Evolutionary conservation across 2,113 vertebrate species (phyloP), one percentile per base, ranked within the genome.

Genomic region (Pygoscelis antarcticus): DNA sequence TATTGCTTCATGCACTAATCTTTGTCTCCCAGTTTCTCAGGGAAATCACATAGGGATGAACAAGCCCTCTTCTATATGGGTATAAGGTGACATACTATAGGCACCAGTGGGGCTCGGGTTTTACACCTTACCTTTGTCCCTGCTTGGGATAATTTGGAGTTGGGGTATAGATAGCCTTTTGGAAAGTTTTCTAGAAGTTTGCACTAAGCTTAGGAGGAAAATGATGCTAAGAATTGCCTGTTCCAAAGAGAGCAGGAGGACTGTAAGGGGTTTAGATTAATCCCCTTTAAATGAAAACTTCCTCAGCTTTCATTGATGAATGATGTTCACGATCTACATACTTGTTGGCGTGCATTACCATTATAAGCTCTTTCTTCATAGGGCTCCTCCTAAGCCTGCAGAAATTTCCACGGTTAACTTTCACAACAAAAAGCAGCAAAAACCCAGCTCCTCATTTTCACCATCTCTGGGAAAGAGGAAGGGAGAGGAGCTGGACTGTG

Each of bases 251-350:
- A 95, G 69, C 36, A 70, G 64, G 51, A 88, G 40, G 71, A 94
- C 82, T 96, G 60, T 25, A 78, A 96, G 61, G 65, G 71, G 44
- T 72, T 98, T 96, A 96, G 60, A 94, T 94, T 96, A 98, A 98
- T 97, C 89, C 92, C 70, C 55, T 98, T 94, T 96, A 96, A 97
- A 97, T 96, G 91, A 97, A 96, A 97, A 87, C 91, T 97, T 95
- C 91, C 90, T 95, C 91, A 83, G 85, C 77, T 96, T 86, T 91
- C 94, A 87, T 77, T 93, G 91, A 95, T 81, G 85, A 96, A 93
- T 93, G 83, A 95, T 65, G 34, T 86, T 87, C 14, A 22, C 77
- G 75, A 90, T 94, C 81, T 92, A 57, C 93, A 92, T 66, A 75
- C 72, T 68, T 82, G 62, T 69, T 90, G 90, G 57, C 16, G 4